phyloP scores from a whole-genome alignment of 1,140 invertebrate genomes.

The Tetragonula clypearis region DNA sequence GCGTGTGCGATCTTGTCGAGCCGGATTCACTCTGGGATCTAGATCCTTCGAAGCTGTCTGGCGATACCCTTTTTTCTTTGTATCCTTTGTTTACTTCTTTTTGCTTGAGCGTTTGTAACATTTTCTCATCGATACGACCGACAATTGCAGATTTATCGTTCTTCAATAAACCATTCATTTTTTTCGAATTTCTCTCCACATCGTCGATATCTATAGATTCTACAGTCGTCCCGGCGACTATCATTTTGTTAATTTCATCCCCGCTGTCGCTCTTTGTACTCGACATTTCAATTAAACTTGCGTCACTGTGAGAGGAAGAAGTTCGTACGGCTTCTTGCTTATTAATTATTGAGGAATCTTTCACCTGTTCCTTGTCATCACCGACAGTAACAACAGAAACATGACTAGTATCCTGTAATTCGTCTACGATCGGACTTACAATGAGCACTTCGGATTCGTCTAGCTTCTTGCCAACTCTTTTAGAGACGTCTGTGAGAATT shows the following conservation, averaged over 20 bases:
- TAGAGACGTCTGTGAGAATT: conserved; percentile 74
- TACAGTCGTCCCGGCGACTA: conserved; percentile 76
- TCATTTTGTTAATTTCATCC: conserved; percentile 74
- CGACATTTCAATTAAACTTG: conserved; percentile 64
- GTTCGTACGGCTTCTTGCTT: conserved; percentile 74
- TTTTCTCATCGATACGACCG: conserved; percentile 31
- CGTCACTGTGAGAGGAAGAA: conserved; percentile 65
- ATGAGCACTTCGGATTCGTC: conserved; percentile 92
- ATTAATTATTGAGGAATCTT: conserved; percentile 84
- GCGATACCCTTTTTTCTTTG: conserved; percentile 76
- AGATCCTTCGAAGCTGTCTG: conserved; percentile 77
- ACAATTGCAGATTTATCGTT: conserved; percentile 48
- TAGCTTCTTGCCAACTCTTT: conserved; percentile 83
- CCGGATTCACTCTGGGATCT: conserved; percentile 83
- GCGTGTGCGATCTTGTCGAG: conserved; percentile 82
- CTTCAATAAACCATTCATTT: conserved; percentile 73
- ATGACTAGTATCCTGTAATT: conserved; percentile 88
- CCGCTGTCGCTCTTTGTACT: conserved; percentile 73
- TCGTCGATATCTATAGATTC: conserved; percentile 75
- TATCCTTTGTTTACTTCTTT: conserved; percentile 60
- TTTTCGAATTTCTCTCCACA: conserved; percentile 70
- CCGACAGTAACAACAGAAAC: conserved; percentile 95
- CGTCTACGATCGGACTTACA: conserved; percentile 84
- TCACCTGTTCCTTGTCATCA: conserved; percentile 88
- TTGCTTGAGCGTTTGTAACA: conserved; percentile 40